phyloP scores from a whole-genome alignment of 2,113 vertebrate species.

The Oceanites oceanicus region DNA sequence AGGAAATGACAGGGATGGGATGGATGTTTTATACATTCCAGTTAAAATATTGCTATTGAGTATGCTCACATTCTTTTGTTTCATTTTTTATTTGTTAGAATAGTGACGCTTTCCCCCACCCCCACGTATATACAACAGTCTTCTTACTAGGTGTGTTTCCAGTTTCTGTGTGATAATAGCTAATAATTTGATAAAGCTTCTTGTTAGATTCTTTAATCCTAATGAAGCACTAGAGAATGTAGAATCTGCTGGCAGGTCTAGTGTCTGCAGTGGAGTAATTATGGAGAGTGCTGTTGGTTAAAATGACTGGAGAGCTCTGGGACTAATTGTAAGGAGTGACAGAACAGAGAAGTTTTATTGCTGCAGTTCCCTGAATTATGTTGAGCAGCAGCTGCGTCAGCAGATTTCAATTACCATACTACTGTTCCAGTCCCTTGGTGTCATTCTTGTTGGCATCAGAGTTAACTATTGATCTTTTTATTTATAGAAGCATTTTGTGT shows the following conservation, averaged over 20 bases:
- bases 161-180: neutral
- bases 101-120: neutral
- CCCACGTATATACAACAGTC: rapidly evolving
- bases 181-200: slow-evolving; percentile 7
- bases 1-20: neutral
- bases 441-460: slow-evolving; percentile 42
- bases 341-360: slow-evolving; percentile 58
- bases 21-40: neutral
- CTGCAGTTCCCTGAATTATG: slow-evolving; percentile 64
- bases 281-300: slow-evolving; percentile 46
- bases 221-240: neutral
- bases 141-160: neutral
- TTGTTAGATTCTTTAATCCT: neutral
- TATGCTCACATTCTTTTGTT: neutral
- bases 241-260: slow-evolving; percentile 22
- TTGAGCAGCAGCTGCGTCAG: slow-evolving; percentile 60
- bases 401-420: slow-evolving; percentile 60
- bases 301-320: slow-evolving; percentile 48
- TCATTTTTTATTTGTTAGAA: neutral
- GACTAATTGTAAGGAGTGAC: slow-evolving; percentile 56
- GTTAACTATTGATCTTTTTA: slow-evolving; percentile 54
- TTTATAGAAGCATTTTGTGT: slow-evolving; percentile 29
- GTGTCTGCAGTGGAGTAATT: slow-evolving; percentile 47
- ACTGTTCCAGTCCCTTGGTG: slow-evolving; percentile 11
- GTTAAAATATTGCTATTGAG: neutral